These are phyloP conservation scores for Nesoenas mayeri DNA, from an alignment of 2,113 vertebrate genomes.

Conservation along the genomic window DNA sequence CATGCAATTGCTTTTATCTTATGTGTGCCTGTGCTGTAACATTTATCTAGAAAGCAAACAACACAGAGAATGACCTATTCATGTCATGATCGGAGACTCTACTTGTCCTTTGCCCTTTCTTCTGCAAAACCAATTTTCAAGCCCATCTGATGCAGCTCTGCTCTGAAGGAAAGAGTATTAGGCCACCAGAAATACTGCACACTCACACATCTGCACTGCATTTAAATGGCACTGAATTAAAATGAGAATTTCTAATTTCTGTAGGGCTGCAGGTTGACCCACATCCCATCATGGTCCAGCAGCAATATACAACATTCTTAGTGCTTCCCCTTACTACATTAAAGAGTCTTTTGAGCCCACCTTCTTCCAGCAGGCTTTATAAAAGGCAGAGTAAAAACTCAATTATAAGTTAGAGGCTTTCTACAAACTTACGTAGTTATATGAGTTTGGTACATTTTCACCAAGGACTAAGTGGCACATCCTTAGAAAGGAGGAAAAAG, in stretches of 20 bases:
- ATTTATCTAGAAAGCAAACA: neutral
- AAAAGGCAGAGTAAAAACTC: neutral
- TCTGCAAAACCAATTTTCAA: neutral
- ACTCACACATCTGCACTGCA: neutral
- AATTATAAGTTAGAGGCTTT: neutral
- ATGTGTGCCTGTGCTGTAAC: neutral
- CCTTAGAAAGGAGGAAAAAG: neutral
- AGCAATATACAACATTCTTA: neutral
- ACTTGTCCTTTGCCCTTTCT: neutral
- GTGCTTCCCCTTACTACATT: neutral
- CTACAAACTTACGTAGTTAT: fast-evolving
- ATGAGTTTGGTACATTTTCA: neutral
- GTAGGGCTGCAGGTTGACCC: neutral
- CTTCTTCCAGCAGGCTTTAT: neutral
- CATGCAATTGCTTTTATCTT: neutral
- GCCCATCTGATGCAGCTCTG: neutral
- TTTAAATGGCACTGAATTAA: neutral
- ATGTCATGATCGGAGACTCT: neutral
- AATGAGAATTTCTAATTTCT: neutral
- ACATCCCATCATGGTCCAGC: neutral
- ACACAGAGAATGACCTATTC: neutral
- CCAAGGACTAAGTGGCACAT: neutral
- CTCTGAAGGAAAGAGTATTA: neutral
- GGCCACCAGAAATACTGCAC: neutral
- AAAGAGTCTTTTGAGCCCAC: neutral